Conservation (phyloP, 1,140 invertebrate genomes). For the Megalonaias nervosa region DNA sequence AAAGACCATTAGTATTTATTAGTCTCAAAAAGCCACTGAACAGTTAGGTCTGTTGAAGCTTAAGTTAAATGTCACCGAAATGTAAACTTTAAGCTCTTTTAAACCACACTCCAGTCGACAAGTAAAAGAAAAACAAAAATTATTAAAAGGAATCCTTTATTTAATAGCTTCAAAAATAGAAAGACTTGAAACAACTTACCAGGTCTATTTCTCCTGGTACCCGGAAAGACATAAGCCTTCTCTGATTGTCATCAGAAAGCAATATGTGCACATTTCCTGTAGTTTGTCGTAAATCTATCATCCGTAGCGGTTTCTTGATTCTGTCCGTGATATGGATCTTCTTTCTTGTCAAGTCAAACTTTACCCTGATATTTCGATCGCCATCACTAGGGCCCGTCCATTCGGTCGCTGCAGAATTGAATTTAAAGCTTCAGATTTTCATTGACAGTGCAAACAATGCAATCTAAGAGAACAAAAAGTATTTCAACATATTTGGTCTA, state of each 20-base stretch:
- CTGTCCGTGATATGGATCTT: conserved; percentile 43
- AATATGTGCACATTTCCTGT: conserved; percentile 25
- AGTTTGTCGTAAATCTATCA: conserved; percentile 72
- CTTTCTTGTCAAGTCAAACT: conserved; percentile 39
- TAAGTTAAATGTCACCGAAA: too few relatives aligned
- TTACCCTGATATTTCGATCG: conserved; percentile 42
- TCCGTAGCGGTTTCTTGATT: conserved; percentile 58
- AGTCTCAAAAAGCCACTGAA: too few relatives aligned
- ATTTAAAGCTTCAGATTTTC: too few relatives aligned
- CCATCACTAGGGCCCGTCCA: conserved; percentile 50
- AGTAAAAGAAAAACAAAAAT: too few relatives aligned
- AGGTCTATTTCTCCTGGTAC: conserved; percentile 45
- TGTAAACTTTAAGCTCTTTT: too few relatives aligned
- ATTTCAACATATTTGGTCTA: too few relatives aligned
- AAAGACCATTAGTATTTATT: too few relatives aligned
- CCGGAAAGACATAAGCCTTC: conserved; percentile 40
- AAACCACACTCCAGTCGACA: too few relatives aligned
- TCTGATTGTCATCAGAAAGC: conserved; percentile 14
- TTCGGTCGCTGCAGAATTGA: conserved; percentile 39
- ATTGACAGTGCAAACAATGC: too few relatives aligned
- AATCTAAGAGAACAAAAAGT: too few relatives aligned
- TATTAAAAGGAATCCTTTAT: too few relatives aligned
- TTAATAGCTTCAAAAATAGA: background rate
- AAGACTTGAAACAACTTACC: conserved; percentile 26
- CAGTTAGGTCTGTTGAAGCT: too few relatives aligned